Evolutionary conservation across 2,113 vertebrate species (phyloP).

Genomic region (Apteryx owenii): DNA sequence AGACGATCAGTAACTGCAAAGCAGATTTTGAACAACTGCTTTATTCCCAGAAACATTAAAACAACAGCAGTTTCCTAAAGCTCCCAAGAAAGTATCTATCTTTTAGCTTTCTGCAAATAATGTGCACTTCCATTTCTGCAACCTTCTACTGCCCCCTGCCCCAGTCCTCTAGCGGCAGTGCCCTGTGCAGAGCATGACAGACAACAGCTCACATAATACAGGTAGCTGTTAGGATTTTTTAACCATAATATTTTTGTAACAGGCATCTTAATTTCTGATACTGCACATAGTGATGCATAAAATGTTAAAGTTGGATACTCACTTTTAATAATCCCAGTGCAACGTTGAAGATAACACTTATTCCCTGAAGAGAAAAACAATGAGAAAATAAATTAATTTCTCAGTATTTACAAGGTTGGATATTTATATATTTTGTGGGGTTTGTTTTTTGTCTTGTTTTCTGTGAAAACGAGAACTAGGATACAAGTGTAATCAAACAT

Average conservation of each 20-base stretch:
- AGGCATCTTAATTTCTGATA: not conserved
- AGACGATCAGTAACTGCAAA: not conserved
- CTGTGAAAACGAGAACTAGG: not conserved
- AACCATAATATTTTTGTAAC: fast-evolving
- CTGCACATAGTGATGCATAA: not conserved
- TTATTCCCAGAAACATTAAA: not conserved
- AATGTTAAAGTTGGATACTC: not conserved
- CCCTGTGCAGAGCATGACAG: not conserved
- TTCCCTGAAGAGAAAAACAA: conserved; percentile 84
- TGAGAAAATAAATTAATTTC: conserved; percentile 48
- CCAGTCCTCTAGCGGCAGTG: not conserved
- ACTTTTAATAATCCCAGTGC: conserved; percentile 96
- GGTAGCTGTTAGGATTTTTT: not conserved
- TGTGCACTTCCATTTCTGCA: not conserved
- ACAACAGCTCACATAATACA: not conserved
- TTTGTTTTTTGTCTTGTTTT: not conserved
- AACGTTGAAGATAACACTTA: conserved; percentile 98
- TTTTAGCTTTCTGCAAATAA: not conserved
- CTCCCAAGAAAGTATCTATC: not conserved
- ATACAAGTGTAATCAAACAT: not conserved
- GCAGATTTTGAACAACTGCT: not conserved
- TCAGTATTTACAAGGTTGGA: not conserved
- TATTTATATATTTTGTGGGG: not conserved
- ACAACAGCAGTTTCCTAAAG: not conserved
- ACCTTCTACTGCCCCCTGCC: not conserved